Conservation (phyloP, 2,888 invertebrate genomes). For the Phengaris arion region DNA sequence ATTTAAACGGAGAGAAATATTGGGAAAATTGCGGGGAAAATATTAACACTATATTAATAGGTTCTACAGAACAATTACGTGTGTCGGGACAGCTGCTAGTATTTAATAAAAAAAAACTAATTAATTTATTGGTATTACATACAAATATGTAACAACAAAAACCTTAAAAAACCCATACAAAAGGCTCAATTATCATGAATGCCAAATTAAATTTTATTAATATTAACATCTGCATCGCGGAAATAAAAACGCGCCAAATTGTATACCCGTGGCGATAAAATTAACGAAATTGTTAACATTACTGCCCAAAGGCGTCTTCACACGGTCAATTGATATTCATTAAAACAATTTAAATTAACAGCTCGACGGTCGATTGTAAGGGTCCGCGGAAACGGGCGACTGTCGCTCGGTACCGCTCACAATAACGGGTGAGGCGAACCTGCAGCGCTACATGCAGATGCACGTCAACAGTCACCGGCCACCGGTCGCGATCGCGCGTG, state of each 20-base stretch:
- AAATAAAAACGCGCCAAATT: slow-evolving; percentile 23
- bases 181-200: neutral
- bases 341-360: slow-evolving; percentile 63
- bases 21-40: too few relatives aligned
- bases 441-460: too few relatives aligned
- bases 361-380: slow-evolving; percentile 58
- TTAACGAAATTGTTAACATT: slow-evolving; percentile 29
- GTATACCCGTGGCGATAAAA: slow-evolving; percentile 20
- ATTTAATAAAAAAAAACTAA: too few relatives aligned
- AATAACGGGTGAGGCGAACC: too few relatives aligned
- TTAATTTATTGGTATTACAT: too few relatives aligned
- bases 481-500: neutral
- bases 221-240: neutral
- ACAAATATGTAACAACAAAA: neutral
- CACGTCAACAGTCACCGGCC: too few relatives aligned
- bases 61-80: too few relatives aligned
- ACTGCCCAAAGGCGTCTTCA: slow-evolving; percentile 35
- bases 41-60: too few relatives aligned
- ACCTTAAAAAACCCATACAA: neutral
- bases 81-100: too few relatives aligned
- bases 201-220: neutral
- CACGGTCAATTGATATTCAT: slow-evolving; percentile 63
- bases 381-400: neutral
- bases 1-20: too few relatives aligned
- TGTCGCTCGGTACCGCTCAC: neutral